Evolutionary conservation across 2,113 vertebrate genomes (phyloP).

Genomic region (Spermophilus dauricus): DNA sequence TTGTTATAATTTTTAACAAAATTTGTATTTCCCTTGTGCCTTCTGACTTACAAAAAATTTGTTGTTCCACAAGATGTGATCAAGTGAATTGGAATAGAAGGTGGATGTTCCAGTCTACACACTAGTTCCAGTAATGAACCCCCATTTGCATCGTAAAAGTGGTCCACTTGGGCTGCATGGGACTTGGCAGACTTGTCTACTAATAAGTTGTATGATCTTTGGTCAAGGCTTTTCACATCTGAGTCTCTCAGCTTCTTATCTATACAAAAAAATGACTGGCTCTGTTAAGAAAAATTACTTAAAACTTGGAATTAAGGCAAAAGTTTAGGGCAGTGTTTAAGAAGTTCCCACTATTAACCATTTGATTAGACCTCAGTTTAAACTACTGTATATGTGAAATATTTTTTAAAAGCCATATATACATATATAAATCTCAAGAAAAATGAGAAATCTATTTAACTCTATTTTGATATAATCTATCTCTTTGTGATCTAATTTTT

Average conservation of each 20-base stretch:
- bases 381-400: neutral
- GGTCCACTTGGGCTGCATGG: neutral
- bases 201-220: neutral
- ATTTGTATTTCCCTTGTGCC: slow-evolving; percentile 32
- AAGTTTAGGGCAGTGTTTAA: neutral
- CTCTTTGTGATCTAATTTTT: slow-evolving; percentile 32
- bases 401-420: neutral
- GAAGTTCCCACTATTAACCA: neutral
- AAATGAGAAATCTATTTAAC: neutral
- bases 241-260: neutral
- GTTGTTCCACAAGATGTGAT: neutral
- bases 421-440: neutral
- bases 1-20: slow-evolving; percentile 52
- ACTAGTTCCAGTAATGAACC: neutral
- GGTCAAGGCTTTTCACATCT: neutral
- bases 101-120: neutral
- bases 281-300: slow-evolving; percentile 12
- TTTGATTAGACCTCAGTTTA: neutral
- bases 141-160: neutral
- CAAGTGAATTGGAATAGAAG: slow-evolving; percentile 7
- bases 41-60: slow-evolving; percentile 42
- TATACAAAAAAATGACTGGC: neutral
- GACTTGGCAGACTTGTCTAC: neutral
- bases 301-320: slow-evolving; percentile 37
- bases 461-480: slow-evolving; percentile 7